phyloP scores from a whole-genome alignment of 2,797 vertebrate genomes.

The Psittacula derbiana region DNA sequence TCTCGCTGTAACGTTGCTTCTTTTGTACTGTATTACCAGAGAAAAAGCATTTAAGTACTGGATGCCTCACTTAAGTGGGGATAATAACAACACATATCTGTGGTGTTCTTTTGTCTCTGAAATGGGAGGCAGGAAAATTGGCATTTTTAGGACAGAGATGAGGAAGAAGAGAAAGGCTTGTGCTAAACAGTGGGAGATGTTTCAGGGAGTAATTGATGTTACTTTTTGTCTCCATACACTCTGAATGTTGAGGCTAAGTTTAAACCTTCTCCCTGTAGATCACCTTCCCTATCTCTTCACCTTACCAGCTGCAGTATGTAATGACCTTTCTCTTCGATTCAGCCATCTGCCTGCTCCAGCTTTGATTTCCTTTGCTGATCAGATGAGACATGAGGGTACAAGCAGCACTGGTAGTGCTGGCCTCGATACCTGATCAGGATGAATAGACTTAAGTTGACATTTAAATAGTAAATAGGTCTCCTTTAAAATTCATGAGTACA shows the following conservation, averaged over 20 bases:
- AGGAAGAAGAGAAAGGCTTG: background rate
- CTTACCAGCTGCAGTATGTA: background rate
- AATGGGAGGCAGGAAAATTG: background rate
- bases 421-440: background rate
- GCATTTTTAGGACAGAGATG: background rate
- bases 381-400: background rate
- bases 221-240: background rate
- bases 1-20: background rate
- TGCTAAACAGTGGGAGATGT: background rate
- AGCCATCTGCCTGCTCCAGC: background rate
- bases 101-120: background rate
- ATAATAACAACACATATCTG: background rate
- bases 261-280: conserved; percentile 23
- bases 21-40: background rate
- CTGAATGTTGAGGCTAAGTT: background rate
- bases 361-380: background rate
- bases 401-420: background rate
- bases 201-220: background rate
- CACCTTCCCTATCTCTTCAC: background rate
- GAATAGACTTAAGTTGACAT: background rate
- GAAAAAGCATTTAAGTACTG: background rate
- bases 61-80: background rate
- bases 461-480: background rate
- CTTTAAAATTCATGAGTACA: background rate
- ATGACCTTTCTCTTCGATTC: background rate